Evolutionary conservation across 2,797 vertebrate genomes (phyloP), one percentile per base, ranked within the genome.

Genomic region (Pseudochromis fuscus): DNA sequence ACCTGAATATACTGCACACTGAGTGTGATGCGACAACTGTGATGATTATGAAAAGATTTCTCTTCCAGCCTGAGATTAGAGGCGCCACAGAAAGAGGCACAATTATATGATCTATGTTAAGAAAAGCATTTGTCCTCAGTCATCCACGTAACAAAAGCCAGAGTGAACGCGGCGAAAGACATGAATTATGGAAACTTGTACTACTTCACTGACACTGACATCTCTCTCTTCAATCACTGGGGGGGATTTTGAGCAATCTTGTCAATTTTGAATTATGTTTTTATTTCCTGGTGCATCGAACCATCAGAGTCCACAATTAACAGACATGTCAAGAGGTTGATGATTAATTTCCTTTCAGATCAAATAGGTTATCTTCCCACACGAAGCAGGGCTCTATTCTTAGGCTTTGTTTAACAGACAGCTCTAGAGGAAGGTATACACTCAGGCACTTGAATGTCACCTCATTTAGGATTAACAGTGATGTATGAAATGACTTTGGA

Each of bases 381-480:
- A 7, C 40, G 27, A 50, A 61, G 48, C 58, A 21, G 13, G 15
- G 27, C 53, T 71, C 67, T 79, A 51, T 79, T 62, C 58, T 62
- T 65, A 52, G 67, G 31, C 23, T 48, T 72, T 81, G 75, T 82
- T 87, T 77, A 81, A 71, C 51, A 69, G 68, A 35, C 12, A 28
- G 61, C 76, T 70, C 70, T 52, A 30, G 35, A 60, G 45, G 61
- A 71, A 78, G 60, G 63, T 70, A 58, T 61, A 23, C 46, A 75
- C 67, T 75, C 51, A 75, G 45, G 44, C 61, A 55, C 38, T 62
- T 67, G 40, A 86, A 76, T 76, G 58, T 76, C 82, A 84, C 77
- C 59, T 87, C 77, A 81, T 82, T 89, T 81, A 77, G 77, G 80
- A 88, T 90, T 75, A 88, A 84, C 65, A 45, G 53, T 58, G 66